Conservation (phyloP, 1,140 invertebrate genomes). For the Leucophenga varia region DNA sequence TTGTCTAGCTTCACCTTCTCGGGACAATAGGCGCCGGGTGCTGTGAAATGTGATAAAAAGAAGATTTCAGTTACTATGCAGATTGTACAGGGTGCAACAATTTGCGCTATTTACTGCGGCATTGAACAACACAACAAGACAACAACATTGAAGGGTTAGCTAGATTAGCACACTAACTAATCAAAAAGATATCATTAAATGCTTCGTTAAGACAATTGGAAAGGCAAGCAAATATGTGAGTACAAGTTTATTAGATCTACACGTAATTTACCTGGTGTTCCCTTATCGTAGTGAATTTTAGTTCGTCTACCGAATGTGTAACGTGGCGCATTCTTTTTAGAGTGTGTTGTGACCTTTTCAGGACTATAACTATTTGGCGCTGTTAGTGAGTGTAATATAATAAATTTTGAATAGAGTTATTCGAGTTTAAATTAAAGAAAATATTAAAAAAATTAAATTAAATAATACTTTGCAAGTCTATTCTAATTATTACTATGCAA, state of each 20-base stretch:
- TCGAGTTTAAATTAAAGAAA: slow-evolving; percentile 42
- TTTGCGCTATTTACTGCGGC: slow-evolving; percentile 11
- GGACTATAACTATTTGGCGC: slow-evolving; percentile 62
- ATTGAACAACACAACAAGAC: not conserved
- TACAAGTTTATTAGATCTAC: slow-evolving; percentile 7
- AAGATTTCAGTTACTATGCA: no score
- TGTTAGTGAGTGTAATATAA: slow-evolving; percentile 53
- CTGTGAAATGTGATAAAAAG: no score
- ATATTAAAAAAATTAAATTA: not conserved
- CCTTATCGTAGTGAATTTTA: slow-evolving; percentile 56
- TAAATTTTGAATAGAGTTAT: slow-evolving; percentile 20
- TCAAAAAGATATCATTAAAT: no score
- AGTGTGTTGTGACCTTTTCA: slow-evolving; percentile 64
- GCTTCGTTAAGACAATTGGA: not conserved
- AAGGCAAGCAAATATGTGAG: not conserved
- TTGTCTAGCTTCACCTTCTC: slow-evolving; percentile 65
- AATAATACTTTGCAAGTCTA: no score
- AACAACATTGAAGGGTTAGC: slow-evolving; percentile 9
- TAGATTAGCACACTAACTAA: no score
- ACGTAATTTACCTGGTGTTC: slow-evolving; percentile 56
- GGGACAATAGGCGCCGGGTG: slow-evolving; percentile 64
- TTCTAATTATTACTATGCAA: no score
- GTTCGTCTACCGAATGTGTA: slow-evolving; percentile 57
- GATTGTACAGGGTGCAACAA: no score
- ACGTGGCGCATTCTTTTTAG: slow-evolving; percentile 59